These are phyloP conservation scores for Eupithecia tripunctaria DNA, from an alignment of 2,888 invertebrate genomes.

Conservation along the genomic window DNA sequence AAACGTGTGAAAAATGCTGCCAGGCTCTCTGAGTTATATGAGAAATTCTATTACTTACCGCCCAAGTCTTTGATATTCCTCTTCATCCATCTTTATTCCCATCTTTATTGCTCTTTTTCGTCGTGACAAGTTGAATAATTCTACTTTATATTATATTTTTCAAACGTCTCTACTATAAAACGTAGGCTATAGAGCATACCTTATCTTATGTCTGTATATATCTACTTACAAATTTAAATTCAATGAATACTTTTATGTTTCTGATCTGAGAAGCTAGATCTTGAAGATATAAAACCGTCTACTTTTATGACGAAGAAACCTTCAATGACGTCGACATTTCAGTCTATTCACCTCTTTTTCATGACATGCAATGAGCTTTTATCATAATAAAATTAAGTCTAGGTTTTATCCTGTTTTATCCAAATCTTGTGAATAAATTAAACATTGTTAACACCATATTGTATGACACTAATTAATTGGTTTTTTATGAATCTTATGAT, in stretches of 20 bases:
- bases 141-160: constrained; percentile 27
- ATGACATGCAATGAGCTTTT: no score
- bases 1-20: constrained; percentile 35
- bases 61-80: constrained; percentile 41
- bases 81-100: no score
- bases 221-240: background rate
- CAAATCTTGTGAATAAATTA: no score
- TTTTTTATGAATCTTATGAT: no score
- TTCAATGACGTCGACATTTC: background rate
- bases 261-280: background rate
- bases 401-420: no score
- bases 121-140: constrained; percentile 39
- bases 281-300: background rate
- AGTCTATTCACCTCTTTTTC: background rate
- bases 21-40: constrained; percentile 34
- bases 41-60: constrained; percentile 37
- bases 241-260: background rate
- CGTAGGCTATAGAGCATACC: background rate
- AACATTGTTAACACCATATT: no score
- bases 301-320: background rate
- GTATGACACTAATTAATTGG: no score
- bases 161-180: background rate
- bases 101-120: constrained; percentile 41
- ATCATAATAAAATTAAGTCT: no score
- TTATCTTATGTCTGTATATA: background rate